These are phyloP conservation scores for Anas bernieri DNA, from an alignment of 2,797 vertebrate genomes.

Conservation along the genomic window DNA sequence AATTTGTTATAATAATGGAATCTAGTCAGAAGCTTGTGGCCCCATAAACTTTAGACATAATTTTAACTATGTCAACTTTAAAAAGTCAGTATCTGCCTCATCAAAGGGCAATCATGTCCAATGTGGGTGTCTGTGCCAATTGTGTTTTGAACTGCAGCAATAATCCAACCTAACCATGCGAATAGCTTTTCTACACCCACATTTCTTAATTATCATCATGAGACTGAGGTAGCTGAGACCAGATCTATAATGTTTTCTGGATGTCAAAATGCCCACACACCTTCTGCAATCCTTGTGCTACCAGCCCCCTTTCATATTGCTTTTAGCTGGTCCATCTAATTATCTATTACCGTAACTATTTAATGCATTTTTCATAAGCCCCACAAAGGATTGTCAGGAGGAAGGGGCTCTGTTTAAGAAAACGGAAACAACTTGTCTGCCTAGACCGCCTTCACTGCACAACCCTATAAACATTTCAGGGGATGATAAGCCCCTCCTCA, in stretches of 20 bases:
- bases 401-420: constrained; percentile 56
- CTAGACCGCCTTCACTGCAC: constrained; percentile 16
- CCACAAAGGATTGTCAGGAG: constrained; percentile 35
- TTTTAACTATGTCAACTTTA: constrained; percentile 81
- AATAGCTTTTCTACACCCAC: constrained; percentile 82
- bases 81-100: constrained; percentile 81
- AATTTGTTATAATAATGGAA: constrained; percentile 77
- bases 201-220: constrained; percentile 85
- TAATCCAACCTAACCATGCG: constrained; percentile 76
- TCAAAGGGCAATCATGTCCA: constrained; percentile 81
- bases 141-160: constrained; percentile 82
- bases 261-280: constrained; percentile 84
- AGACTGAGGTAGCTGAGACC: constrained; percentile 83
- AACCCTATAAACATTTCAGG: not conserved
- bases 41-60: constrained; percentile 77
- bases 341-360: constrained; percentile 63
- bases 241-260: constrained; percentile 83
- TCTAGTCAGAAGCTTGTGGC: constrained; percentile 72
- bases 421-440: constrained; percentile 50
- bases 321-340: constrained; percentile 76
- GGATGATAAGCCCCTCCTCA: not conserved
- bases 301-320: constrained; percentile 72
- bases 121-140: constrained; percentile 81
- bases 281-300: constrained; percentile 80
- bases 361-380: constrained; percentile 66